These are phyloP conservation scores for Protophormia terraenovae DNA, from an alignment of 2,888 invertebrate species.

Conservation along the genomic window DNA sequence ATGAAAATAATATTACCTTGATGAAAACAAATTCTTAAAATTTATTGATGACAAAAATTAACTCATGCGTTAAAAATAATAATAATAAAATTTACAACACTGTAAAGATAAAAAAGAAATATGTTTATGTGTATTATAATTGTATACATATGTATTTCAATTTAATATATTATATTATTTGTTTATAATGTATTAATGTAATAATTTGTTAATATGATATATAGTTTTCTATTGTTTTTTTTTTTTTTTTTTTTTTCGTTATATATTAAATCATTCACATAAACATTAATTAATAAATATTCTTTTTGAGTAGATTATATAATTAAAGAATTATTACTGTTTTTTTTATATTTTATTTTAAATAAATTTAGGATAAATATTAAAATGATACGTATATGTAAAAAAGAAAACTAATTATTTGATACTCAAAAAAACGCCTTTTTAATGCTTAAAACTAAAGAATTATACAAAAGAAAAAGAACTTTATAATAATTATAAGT, in stretches of 20 bases:
- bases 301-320: not conserved
- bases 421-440: conserved; percentile 9
- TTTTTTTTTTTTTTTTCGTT: not conserved
- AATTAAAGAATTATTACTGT: not conserved
- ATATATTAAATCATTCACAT: conserved; percentile 15
- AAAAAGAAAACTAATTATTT: not conserved
- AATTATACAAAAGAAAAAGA: conserved; percentile 11
- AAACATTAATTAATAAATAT: not conserved
- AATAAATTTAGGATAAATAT: conserved; percentile 5
- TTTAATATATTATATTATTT: conserved; percentile 2
- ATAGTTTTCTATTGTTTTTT: not conserved
- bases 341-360: no score
- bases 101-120: not conserved
- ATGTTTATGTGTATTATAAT: not conserved
- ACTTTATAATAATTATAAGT: conserved; percentile 19
- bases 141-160: conserved; percentile 36
- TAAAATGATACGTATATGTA: no score
- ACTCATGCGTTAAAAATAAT: no score
- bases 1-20: no score
- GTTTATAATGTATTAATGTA: conserved; percentile 42
- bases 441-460: conserved; percentile 43
- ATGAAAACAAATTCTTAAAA: no score
- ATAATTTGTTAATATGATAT: conserved; percentile 39
- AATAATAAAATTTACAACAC: no score
- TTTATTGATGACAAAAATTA: no score